Percentiles rank a stretch among this genome's conserved stretches.
phyloP scores from a whole-genome alignment of 2,888 invertebrate species.

The Polyploca ridens region DNA sequence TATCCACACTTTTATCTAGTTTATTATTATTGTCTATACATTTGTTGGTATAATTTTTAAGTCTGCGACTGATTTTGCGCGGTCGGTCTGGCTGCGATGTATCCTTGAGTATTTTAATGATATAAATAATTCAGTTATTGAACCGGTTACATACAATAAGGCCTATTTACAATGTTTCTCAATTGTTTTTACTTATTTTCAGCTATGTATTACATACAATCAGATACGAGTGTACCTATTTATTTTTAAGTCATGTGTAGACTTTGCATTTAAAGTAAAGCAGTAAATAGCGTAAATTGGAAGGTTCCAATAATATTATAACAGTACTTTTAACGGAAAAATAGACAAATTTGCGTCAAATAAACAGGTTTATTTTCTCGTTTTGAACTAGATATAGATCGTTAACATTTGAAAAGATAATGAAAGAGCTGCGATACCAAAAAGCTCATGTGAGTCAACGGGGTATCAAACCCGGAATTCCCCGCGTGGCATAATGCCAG shows the following conservation, averaged over 20 bases:
- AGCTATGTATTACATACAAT: too few species aligned
- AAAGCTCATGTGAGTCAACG: constrained; percentile 27
- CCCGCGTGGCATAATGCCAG: constrained; percentile 33
- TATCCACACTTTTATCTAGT: not conserved
- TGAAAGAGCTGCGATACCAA: constrained; percentile 10
- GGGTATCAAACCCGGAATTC: constrained; percentile 28
- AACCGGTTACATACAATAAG: not conserved
- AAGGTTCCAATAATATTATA: not conserved
- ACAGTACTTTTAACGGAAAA: not conserved
- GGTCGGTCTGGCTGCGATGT: not conserved
- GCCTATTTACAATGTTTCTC: not conserved
- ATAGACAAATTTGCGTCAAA: not conserved
- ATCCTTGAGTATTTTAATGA: not conserved
- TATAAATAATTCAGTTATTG: not conserved
- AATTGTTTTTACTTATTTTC: not conserved
- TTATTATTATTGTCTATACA: not conserved
- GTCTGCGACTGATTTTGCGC: not conserved
- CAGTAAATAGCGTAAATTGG: too few species aligned
- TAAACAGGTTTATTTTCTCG: not conserved
- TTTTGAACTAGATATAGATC: constrained; percentile 20
- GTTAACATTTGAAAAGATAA: constrained; percentile 17
- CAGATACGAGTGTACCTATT: too few species aligned
- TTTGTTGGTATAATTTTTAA: not conserved
- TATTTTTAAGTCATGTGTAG: too few species aligned
- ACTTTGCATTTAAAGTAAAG: too few species aligned